phyloP scores from a whole-genome alignment of 2,888 invertebrate species.

The Crepidodera aurea region DNA sequence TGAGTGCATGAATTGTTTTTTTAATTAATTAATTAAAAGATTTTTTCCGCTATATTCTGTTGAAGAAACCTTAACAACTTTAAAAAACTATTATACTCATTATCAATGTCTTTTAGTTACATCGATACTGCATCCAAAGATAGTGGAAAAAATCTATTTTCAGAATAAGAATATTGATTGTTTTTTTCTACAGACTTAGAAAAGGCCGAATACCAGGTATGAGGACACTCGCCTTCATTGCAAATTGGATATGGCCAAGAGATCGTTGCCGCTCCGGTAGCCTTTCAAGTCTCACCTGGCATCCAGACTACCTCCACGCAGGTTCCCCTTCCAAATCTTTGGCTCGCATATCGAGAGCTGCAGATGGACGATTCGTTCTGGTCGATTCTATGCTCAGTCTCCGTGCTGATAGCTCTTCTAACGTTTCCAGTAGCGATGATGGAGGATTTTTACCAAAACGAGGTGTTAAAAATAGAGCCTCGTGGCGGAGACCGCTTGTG shows the following conservation, averaged over 20 bases:
- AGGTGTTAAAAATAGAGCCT: conserved; percentile 64
- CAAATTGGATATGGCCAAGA: conserved; percentile 81
- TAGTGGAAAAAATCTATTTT: conserved; percentile 11
- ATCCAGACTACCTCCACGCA: conserved; percentile 58
- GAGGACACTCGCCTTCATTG: conserved; percentile 73
- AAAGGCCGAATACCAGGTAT: conserved; percentile 95
- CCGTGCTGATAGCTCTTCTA: conserved; percentile 65
- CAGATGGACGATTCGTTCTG: conserved; percentile 79
- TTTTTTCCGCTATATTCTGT: too few relatives aligned
- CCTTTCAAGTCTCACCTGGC: conserved; percentile 59
- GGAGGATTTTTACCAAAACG: conserved; percentile 80
- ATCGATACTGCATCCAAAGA: not conserved
- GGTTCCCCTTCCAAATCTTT: conserved; percentile 61
- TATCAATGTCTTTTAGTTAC: too few relatives aligned
- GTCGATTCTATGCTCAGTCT: conserved; percentile 64
- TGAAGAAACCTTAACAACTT: too few relatives aligned
- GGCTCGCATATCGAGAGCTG: conserved; percentile 75
- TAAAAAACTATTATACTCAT: too few relatives aligned
- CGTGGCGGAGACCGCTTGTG: conserved; percentile 72
- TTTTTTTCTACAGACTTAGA: conserved; percentile 75
- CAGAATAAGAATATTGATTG: not conserved
- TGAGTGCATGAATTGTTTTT: too few relatives aligned
- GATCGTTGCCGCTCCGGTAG: conserved; percentile 70
- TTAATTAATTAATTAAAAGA: too few relatives aligned
- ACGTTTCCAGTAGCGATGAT: conserved; percentile 77